Percentiles rank a stretch among this genome's conserved stretches.
Conservation (phyloP, 2,888 invertebrate genomes). For the Ormyrus nitidulus region DNA sequence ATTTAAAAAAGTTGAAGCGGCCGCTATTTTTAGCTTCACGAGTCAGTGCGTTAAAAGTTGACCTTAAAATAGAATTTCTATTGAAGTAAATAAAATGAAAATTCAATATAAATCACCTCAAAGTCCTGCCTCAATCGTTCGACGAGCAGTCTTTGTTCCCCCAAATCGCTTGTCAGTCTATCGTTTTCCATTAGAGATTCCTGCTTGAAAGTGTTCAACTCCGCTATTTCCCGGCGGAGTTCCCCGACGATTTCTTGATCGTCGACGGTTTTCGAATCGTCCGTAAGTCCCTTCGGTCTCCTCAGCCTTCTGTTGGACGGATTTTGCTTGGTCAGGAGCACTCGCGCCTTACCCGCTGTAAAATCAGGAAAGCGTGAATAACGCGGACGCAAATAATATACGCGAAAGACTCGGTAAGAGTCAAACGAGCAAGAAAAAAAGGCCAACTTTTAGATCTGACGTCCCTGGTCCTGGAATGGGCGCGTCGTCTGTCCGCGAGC, state of each 20-base stretch:
- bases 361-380: background rate
- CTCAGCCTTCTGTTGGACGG: slow-evolving; percentile 29
- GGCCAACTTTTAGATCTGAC: background rate
- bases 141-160: slow-evolving; percentile 62
- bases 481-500: background rate
- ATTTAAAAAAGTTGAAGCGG: too few relatives aligned
- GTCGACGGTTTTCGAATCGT: slow-evolving; percentile 11
- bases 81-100: background rate
- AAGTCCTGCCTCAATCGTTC: slow-evolving; percentile 64
- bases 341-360: slow-evolving; percentile 28
- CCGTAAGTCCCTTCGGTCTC: background rate
- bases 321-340: slow-evolving; percentile 7
- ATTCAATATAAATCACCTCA: slow-evolving; percentile 60
- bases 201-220: slow-evolving; percentile 58
- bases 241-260: slow-evolving; percentile 11
- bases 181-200: slow-evolving; percentile 62
- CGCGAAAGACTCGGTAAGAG: background rate
- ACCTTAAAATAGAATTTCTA: background rate
- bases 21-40: too few relatives aligned
- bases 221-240: slow-evolving; percentile 60
- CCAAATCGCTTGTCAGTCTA: slow-evolving; percentile 63
- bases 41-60: too few relatives aligned
- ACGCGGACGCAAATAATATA: too few relatives aligned
- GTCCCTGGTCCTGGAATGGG: background rate
- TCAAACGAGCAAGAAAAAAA: background rate